Conservation (phyloP, 2,888 invertebrate species). For the Oligia latruncula region DNA sequence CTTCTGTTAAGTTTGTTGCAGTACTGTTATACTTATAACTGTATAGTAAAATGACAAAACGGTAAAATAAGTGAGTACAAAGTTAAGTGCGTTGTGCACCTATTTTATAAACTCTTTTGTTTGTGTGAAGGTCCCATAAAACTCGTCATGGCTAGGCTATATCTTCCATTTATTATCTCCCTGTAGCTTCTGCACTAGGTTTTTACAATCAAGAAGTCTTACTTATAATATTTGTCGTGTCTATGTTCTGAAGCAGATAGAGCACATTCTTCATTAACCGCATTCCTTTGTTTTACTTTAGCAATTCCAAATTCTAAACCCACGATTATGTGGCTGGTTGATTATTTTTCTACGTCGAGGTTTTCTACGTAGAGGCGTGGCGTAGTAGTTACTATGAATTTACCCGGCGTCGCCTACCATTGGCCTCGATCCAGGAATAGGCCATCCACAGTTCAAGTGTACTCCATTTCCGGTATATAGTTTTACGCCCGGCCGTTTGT, state of each 20-base stretch:
- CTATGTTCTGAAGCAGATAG: not conserved
- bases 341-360: slow-evolving; percentile 39
- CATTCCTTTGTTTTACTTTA: not conserved
- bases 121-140: not conserved
- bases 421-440: slow-evolving; percentile 85
- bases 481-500: slow-evolving; percentile 72
- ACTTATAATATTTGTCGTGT: not conserved
- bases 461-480: slow-evolving; percentile 80
- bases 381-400: slow-evolving; percentile 52
- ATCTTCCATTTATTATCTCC: not conserved
- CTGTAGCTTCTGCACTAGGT: not conserved
- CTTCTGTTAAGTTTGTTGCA: slow-evolving; percentile 51
- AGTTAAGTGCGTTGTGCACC: slow-evolving; percentile 19
- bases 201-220: not conserved
- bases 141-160: not conserved
- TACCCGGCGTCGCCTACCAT: slow-evolving; percentile 68
- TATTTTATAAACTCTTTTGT: slow-evolving; percentile 9
- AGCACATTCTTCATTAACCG: not conserved
- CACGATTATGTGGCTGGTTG: not conserved
- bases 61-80: slow-evolving; percentile 43
- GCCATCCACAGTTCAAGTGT: slow-evolving; percentile 85
- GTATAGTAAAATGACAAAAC: slow-evolving; percentile 29
- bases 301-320: slow-evolving; percentile 18
- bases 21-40: slow-evolving; percentile 29
- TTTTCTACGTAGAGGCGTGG: slow-evolving; percentile 40